phyloP scores from a whole-genome alignment of 2,888 invertebrate species.

The Stenolophus ochropezus region DNA sequence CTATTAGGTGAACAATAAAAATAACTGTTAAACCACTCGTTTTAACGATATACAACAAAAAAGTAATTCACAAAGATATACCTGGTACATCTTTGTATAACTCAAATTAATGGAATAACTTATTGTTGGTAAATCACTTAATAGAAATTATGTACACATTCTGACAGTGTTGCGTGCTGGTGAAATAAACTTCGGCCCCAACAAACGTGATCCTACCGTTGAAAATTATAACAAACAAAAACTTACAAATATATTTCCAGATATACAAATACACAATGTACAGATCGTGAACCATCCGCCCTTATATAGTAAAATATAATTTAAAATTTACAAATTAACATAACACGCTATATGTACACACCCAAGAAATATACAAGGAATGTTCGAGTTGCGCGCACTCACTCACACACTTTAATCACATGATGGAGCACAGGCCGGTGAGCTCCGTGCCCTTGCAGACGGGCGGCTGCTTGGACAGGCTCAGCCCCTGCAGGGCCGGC shows the following conservation, averaged over 20 bases:
- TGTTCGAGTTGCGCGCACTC: conserved; percentile 11
- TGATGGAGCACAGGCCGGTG: conserved; percentile 90
- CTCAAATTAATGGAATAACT: conserved; percentile 25
- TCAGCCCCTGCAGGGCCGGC: conserved; percentile 79
- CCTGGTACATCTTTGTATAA: conserved; percentile 25
- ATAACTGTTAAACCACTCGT: conserved; percentile 44
- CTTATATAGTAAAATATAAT: conserved; percentile 56
- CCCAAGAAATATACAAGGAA: conserved; percentile 30
- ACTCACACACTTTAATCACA: conserved; percentile 75
- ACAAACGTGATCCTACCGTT: conserved; percentile 34
- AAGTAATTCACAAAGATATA: conserved; percentile 27
- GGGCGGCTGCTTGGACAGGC: conserved; percentile 83
- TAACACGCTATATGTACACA: conserved; percentile 54
- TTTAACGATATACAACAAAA: conserved; percentile 41
- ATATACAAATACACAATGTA: conserved; percentile 59
- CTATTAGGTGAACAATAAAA: conserved; percentile 44
- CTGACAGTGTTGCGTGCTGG: conserved; percentile 32
- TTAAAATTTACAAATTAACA: conserved; percentile 55
- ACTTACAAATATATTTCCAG: conserved; percentile 59
- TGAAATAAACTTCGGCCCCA: conserved; percentile 15
- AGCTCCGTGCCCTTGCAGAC: conserved; percentile 85
- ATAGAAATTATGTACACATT: conserved; percentile 28
- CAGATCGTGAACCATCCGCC: conserved; percentile 50
- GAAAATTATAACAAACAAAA: conserved; percentile 57
- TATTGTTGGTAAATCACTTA: conserved; percentile 25